Evolutionary conservation across 2,113 vertebrate species (phyloP).

Genomic region (Myanophis thanlyinensis): DNA sequence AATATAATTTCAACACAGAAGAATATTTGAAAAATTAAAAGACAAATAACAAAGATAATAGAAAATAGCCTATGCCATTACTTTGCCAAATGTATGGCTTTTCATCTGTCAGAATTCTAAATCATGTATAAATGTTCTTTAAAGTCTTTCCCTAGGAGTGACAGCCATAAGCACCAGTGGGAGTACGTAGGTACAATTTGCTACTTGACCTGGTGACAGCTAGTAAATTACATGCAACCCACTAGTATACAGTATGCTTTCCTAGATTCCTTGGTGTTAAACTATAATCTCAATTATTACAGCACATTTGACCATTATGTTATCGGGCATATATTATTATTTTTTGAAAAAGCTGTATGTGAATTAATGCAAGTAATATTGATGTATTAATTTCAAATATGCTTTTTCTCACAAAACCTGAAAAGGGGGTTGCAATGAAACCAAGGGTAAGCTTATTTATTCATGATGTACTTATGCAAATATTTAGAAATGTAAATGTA

Average conservation of each 20-base stretch:
- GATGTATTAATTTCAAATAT: slow-evolving; percentile 4
- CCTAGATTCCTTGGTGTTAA: background rate
- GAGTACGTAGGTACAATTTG: background rate
- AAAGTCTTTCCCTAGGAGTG: background rate
- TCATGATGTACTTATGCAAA: slow-evolving; percentile 26
- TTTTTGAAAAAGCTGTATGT: background rate
- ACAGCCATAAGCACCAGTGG: background rate
- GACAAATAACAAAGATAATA: background rate
- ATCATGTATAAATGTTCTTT: background rate
- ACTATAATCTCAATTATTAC: background rate
- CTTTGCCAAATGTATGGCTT: background rate
- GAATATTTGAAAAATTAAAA: background rate
- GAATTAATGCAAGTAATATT: background rate
- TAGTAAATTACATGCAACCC: background rate
- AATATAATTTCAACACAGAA: background rate
- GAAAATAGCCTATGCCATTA: background rate
- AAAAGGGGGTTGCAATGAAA: slow-evolving; percentile 5
- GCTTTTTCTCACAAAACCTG: background rate
- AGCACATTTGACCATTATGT: background rate
- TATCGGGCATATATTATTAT: background rate
- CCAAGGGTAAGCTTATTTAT: background rate
- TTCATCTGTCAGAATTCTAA: background rate
- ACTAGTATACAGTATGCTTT: background rate
- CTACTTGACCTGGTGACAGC: background rate
- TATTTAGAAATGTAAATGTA: slow-evolving; percentile 7